Conservation (phyloP, 2,888 invertebrate genomes). For the Melinaea marsaeus region DNA sequence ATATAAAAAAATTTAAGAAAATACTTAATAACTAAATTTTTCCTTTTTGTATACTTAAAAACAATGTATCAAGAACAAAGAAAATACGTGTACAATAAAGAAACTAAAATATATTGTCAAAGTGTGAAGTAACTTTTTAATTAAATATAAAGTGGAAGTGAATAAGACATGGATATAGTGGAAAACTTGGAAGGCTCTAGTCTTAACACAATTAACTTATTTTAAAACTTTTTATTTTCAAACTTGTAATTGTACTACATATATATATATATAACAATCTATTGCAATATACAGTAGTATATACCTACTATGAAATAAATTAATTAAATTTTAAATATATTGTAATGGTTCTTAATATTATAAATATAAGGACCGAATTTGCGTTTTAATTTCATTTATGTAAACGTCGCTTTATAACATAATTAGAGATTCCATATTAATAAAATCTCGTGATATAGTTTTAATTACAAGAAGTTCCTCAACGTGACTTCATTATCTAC, state of each 20-base stretch:
- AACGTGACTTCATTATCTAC: conserved; percentile 16
- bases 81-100: neutral
- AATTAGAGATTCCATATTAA: neutral
- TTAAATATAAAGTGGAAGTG: conserved; percentile 33
- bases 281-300: no score
- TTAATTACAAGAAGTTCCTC: conserved; percentile 7
- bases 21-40: no score
- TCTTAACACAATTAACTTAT: conserved; percentile 6
- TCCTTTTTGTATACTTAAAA: no score
- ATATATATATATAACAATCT: no score
- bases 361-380: no score
- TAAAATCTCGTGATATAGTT: neutral
- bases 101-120: neutral
- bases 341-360: no score
- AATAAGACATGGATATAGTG: conserved; percentile 17
- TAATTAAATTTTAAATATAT: no score
- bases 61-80: neutral
- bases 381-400: no score
- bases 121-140: conserved; percentile 26
- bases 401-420: no score
- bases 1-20: no score
- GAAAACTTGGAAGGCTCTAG: conserved; percentile 10
- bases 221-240: neutral
- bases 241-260: neutral
- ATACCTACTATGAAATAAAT: no score